Evolutionary conservation across 2,888 invertebrate genomes (phyloP).

Genomic region (Meloe dianella): DNA sequence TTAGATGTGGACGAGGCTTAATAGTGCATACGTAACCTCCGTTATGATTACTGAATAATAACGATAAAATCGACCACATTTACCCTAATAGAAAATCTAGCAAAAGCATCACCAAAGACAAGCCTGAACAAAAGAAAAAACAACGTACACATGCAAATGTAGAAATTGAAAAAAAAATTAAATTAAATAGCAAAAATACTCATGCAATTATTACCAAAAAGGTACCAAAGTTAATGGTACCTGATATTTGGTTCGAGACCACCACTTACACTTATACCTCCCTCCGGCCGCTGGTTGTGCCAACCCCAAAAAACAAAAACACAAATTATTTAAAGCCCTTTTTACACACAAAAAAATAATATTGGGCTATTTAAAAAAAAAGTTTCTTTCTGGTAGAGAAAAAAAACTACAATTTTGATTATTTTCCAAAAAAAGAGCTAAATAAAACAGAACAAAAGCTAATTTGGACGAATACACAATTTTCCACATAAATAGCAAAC

Average conservation of each 20-base stretch:
- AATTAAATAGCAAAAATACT: constrained; percentile 38
- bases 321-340: constrained; percentile 47
- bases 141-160: constrained; percentile 33
- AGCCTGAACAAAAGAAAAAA: too few species aligned
- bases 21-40: too few species aligned
- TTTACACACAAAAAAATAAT: constrained; percentile 24
- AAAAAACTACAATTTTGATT: too few species aligned
- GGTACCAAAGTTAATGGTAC: constrained; percentile 42
- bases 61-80: too few species aligned
- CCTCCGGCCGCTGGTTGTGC: constrained; percentile 58
- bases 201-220: constrained; percentile 49
- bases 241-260: constrained; percentile 50
- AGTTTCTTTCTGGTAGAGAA: too few species aligned
- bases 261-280: constrained; percentile 61
- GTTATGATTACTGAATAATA: too few species aligned
- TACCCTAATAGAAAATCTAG: too few species aligned
- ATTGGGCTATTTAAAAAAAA: constrained; percentile 17
- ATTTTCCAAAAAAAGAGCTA: neutral
- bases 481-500: constrained; percentile 6
- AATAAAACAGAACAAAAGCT: constrained; percentile 18
- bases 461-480: neutral
- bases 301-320: constrained; percentile 54
- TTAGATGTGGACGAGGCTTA: too few species aligned
- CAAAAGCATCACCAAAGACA: too few species aligned
- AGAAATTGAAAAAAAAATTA: constrained; percentile 16